phyloP scores from a whole-genome alignment of 2,797 vertebrate species.

The Nannoperca australis region DNA sequence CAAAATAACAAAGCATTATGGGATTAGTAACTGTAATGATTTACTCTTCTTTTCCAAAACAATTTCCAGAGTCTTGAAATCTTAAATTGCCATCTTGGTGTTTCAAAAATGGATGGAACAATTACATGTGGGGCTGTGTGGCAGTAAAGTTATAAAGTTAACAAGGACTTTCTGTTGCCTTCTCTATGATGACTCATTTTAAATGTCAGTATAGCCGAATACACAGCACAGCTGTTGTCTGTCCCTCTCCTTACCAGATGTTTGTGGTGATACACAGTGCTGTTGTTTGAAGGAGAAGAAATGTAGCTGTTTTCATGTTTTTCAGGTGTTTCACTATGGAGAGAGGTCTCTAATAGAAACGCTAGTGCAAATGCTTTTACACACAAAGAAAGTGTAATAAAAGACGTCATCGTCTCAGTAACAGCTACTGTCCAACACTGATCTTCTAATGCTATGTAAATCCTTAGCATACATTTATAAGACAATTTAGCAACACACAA shows the following conservation, averaged over 20 bases:
- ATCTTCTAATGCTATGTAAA: slow-evolving; percentile 7
- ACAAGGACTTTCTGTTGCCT: neutral
- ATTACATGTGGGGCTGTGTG: neutral
- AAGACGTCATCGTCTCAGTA: neutral
- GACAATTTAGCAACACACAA: neutral
- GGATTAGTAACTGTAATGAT: neutral
- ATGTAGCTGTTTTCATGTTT: neutral
- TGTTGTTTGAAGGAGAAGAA: neutral
- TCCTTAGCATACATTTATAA: neutral
- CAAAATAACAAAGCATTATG: no score
- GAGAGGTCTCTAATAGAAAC: neutral
- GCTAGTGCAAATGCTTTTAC: neutral
- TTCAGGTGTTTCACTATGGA: no score
- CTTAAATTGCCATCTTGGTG: no score
- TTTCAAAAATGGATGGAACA: no score
- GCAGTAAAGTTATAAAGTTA: neutral
- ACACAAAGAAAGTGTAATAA: neutral
- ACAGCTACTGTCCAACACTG: neutral
- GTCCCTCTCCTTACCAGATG: neutral
- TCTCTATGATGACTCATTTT: neutral
- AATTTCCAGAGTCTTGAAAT: no score
- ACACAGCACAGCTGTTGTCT: neutral
- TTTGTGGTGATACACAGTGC: neutral
- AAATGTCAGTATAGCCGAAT: neutral
- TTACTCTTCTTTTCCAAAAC: no score